Conservation (phyloP, 2,888 invertebrate genomes). For the Plemyria rubiginata region DNA sequence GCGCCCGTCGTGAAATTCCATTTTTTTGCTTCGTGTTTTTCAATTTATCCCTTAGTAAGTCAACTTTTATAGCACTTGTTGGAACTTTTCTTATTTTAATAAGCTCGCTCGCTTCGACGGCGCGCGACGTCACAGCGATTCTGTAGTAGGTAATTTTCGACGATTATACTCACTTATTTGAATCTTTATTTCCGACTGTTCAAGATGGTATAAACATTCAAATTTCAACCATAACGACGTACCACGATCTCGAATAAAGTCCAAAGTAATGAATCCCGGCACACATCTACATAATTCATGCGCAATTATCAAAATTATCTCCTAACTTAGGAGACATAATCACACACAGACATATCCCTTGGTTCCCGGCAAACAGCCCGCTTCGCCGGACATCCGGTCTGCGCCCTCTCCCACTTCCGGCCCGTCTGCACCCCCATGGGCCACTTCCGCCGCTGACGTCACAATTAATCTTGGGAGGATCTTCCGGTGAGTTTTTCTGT, state of each 20-base stretch:
- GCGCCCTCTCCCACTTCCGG: constrained; percentile 48
- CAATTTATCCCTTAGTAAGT: constrained; percentile 55
- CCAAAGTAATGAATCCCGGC: constrained; percentile 9
- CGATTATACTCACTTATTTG: not conserved
- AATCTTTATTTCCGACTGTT: too few relatives aligned
- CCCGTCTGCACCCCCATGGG: constrained; percentile 38
- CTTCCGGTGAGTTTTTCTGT: constrained; percentile 62
- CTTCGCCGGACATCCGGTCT: constrained; percentile 70
- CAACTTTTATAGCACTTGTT: constrained; percentile 51
- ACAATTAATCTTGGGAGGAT: constrained; percentile 61
- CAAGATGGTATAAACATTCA: not conserved
- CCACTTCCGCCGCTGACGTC: constrained; percentile 61
- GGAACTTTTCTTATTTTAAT: constrained; percentile 50
- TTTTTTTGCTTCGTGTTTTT: constrained; percentile 60
- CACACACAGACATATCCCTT: constrained; percentile 43
- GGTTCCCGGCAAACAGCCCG: constrained; percentile 54
- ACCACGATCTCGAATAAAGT: constrained; percentile 1
- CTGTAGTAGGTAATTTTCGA: constrained; percentile 11
- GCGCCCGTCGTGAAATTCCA: constrained; percentile 38
- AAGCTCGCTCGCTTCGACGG: constrained; percentile 29
- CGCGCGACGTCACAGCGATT: constrained; percentile 6
- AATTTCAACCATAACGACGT: not conserved
- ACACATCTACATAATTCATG: constrained; percentile 36
- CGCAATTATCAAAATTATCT: constrained; percentile 44
- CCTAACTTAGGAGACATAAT: constrained; percentile 44